These are phyloP conservation scores for Mobula birostris DNA, from an alignment of 2,113 vertebrate genomes.

Conservation along the genomic window DNA sequence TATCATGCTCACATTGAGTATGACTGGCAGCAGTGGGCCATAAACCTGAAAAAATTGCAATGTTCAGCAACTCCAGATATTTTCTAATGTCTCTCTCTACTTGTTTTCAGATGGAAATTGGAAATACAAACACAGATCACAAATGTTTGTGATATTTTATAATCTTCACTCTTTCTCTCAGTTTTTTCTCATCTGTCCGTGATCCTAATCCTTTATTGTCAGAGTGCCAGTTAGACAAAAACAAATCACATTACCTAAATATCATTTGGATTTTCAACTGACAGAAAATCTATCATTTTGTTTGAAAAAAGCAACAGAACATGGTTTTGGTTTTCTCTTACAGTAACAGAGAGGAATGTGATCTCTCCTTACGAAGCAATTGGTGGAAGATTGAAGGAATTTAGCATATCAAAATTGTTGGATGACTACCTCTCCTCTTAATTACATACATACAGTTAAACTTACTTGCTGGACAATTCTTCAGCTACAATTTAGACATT, in stretches of 20 bases:
- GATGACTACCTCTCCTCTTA: not conserved
- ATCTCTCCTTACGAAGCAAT: not conserved
- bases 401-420: not conserved
- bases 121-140: not conserved
- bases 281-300: not conserved
- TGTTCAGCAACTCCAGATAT: not conserved
- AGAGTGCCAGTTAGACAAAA: not conserved
- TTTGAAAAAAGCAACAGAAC: not conserved
- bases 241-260: not conserved
- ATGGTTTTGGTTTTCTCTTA: not conserved
- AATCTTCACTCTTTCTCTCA: not conserved
- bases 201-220: not conserved
- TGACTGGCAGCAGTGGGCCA: not conserved
- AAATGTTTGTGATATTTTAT: not conserved
- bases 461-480: not conserved
- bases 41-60: not conserved
- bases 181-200: not conserved
- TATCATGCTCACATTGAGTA: not conserved
- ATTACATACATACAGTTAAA: not conserved
- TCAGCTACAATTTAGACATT: not conserved
- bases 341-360: not conserved
- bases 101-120: not conserved
- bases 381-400: not conserved
- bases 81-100: not conserved
- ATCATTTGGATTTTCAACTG: not conserved